Evolutionary conservation across 2,888 invertebrate species (phyloP), one percentile per base, ranked within the genome.

Genomic region (Ceraclea dissimilis): DNA sequence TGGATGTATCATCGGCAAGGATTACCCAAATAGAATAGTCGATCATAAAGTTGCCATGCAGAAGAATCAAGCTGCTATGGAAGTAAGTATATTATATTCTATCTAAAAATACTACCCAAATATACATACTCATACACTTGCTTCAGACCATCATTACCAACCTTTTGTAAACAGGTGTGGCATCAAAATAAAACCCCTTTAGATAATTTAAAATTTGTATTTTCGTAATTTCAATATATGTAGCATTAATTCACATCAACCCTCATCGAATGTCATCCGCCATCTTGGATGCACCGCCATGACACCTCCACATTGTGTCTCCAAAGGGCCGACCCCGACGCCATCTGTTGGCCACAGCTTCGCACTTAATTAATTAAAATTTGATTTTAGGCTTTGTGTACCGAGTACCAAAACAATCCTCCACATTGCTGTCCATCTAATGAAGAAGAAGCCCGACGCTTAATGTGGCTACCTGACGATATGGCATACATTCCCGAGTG

Each of bases 351-450:
- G n/a, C n/a, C n/a, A n/a, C n/a, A n/a, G n/a, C n/a, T n/a, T n/a
- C n/a, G n/a, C n/a, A n/a, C n/a, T n/a, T 26, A 26, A 26, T 26
- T 6, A 26, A 6, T 6, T 26, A 26, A 26, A 26, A 26, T 18
- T 46, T 46, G 4, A 4, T 57, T 54, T 2, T 68, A 77, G 77
- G 72, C 74, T 54, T 62, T 77, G 4, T 75, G 76, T 17, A 63
- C 67, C 4, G 64, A 70, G 6, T 66, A 76, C 2, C 71, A 75
- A 52, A 74, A 76, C 61, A 77, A 75, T 5, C 76, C 79, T 8
- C 82, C 81, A 0, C 86, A 86, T 69, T 84, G 85, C 69, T 80
- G 83, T 60, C 86, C 86, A 1, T 84, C 85, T 0, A 82, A 81
- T 56, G 81, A 82, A 56, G 79, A 80, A 22, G 86, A 86, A 68